Evolutionary conservation across 2,888 invertebrate species (phyloP).

Genomic region (Diaperis boleti): DNA sequence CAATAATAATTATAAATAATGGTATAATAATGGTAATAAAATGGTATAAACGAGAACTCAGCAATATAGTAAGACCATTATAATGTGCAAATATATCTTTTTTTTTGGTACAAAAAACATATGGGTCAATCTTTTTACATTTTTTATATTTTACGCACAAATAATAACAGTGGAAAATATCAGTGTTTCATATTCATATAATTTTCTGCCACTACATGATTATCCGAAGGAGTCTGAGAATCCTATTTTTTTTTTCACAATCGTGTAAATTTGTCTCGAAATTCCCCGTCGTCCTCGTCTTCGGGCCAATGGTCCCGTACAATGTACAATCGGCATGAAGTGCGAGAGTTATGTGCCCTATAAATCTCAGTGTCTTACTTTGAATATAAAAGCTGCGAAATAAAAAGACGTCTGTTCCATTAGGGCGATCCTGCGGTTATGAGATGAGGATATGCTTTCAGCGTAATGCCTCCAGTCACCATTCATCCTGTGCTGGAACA

Average conservation of each 20-base stretch:
- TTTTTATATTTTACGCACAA: no score
- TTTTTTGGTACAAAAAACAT: no score
- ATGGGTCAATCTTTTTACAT: no score
- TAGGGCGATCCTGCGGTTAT: constrained; percentile 57
- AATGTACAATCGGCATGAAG: constrained; percentile 55
- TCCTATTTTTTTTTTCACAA: background rate
- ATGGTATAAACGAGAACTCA: no score
- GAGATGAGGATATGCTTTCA: constrained; percentile 58
- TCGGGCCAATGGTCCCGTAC: constrained; percentile 50
- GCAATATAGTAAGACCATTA: no score
- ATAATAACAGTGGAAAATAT: no score
- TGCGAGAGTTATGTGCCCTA: constrained; percentile 55
- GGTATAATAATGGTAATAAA: no score
- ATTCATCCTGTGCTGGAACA: constrained; percentile 38
- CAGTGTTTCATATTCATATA: no score
- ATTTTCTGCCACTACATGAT: no score
- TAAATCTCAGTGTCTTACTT: constrained; percentile 58
- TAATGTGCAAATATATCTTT: no score
- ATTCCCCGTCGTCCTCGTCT: constrained; percentile 36
- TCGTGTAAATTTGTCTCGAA: constrained; percentile 12
- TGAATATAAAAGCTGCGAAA: constrained; percentile 57
- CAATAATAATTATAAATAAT: no score
- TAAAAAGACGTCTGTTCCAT: constrained; percentile 59
- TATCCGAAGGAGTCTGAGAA: no score
- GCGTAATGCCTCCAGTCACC: constrained; percentile 52